Evolutionary conservation across 2,888 invertebrate genomes (phyloP).

Genomic region (Microplitis deprimator): DNA sequence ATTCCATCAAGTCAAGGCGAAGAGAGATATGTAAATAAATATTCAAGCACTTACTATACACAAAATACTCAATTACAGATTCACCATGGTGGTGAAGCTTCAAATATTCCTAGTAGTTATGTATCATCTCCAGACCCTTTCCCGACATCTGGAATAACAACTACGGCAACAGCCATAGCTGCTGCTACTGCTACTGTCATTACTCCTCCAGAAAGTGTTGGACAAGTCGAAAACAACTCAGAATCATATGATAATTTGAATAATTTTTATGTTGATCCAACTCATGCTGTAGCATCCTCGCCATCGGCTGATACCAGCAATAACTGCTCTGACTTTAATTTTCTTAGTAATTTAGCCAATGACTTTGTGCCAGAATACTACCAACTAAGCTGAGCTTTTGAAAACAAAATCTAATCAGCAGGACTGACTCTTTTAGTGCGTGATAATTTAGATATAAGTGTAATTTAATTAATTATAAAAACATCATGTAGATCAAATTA

Average conservation of each 20-base stretch:
- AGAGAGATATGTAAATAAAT: slow-evolving; percentile 61
- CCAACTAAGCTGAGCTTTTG: slow-evolving; percentile 77
- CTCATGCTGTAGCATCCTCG: slow-evolving; percentile 71
- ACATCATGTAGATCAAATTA: background rate
- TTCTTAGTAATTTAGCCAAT: slow-evolving; percentile 91
- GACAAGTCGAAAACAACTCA: slow-evolving; percentile 74
- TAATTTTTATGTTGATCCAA: slow-evolving; percentile 76
- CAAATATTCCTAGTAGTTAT: slow-evolving; percentile 71
- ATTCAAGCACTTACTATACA: slow-evolving; percentile 65
- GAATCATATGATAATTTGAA: slow-evolving; percentile 81
- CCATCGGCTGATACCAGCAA: slow-evolving; percentile 85
- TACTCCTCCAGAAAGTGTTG: slow-evolving; percentile 75
- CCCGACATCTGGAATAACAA: slow-evolving; percentile 71
- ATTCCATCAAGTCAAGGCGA: slow-evolving; percentile 55
- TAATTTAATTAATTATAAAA: background rate
- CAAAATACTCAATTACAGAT: slow-evolving; percentile 65
- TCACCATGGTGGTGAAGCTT: slow-evolving; percentile 73
- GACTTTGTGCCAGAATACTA: slow-evolving; percentile 95
- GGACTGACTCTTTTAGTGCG: slow-evolving; percentile 5
- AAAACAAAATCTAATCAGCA: background rate
- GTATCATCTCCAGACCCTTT: slow-evolving; percentile 72
- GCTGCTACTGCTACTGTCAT: slow-evolving; percentile 74
- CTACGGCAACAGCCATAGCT: slow-evolving; percentile 70
- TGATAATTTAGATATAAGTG: slow-evolving; percentile 16
- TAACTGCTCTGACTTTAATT: slow-evolving; percentile 95